phyloP scores from a whole-genome alignment of 1,140 invertebrate genomes.

The Caenorhabditis brenneri region DNA sequence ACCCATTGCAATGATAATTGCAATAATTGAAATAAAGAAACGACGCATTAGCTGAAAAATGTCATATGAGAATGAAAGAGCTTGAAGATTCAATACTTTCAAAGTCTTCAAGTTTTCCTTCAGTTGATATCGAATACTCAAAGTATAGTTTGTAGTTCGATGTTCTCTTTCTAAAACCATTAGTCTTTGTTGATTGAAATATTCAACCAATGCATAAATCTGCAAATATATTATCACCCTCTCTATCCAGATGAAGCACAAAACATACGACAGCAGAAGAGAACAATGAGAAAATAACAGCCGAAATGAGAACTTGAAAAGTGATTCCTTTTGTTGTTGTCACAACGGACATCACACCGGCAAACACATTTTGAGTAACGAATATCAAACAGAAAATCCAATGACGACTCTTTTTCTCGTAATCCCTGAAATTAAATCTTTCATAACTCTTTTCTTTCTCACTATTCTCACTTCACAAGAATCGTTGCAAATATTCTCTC shows the following conservation, averaged over 20 bases:
- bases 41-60: constrained; percentile 25
- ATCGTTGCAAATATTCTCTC: constrained; percentile 16
- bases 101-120: constrained; percentile 23
- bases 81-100: not conserved
- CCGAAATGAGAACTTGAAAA: constrained; percentile 25
- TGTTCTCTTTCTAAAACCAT: not conserved
- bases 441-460: not conserved
- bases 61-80: no score
- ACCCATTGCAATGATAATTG: constrained; percentile 8
- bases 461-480: not conserved
- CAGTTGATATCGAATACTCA: constrained; percentile 19
- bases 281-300: constrained; percentile 3
- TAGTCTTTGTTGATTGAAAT: constrained; percentile 4
- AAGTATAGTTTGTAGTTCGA: constrained; percentile 26
- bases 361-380: not conserved
- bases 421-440: not conserved
- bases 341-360: not conserved
- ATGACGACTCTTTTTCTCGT: constrained; percentile 25
- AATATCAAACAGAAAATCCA: constrained; percentile 16
- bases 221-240: not conserved
- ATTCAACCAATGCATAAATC: constrained; percentile 13
- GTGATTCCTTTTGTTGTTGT: constrained; percentile 11
- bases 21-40: constrained; percentile 15
- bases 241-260: not conserved
- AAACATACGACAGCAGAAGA: not conserved